A percentile compares a stretch with the other conserved stretches of the same genome.
Evolutionary conservation across 2,797 vertebrate genomes (phyloP).

Genomic region (Tapirus indicus): DNA sequence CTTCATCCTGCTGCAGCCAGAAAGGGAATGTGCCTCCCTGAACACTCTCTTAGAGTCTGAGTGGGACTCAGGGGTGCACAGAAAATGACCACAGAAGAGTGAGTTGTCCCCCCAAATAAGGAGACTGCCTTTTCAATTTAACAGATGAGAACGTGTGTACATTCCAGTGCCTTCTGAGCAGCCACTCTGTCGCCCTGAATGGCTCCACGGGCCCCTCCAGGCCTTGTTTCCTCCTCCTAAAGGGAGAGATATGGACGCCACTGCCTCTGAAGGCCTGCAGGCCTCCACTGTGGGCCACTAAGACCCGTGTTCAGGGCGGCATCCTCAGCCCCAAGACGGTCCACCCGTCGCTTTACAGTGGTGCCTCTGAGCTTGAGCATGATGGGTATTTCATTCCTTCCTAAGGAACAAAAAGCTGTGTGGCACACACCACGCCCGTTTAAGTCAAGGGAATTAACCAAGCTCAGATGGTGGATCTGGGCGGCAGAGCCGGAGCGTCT

Average conservation of each 20-base stretch:
- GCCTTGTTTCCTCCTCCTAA: not conserved
- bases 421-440: rapidly evolving
- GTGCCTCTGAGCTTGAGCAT: not conserved
- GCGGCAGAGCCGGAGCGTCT: rapidly evolving
- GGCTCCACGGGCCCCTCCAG: rapidly evolving
- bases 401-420: too few relatives aligned
- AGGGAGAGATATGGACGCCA: rapidly evolving
- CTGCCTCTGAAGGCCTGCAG: not conserved
- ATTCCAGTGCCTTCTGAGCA: rapidly evolving
- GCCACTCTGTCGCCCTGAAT: not conserved
- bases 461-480: rapidly evolving
- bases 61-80: not conserved
- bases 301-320: rapidly evolving
- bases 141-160: rapidly evolving
- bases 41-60: rapidly evolving
- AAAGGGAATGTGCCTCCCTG: rapidly evolving
- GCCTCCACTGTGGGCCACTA: rapidly evolving
- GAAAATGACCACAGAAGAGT: rapidly evolving
- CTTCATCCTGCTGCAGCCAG: not conserved
- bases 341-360: rapidly evolving
- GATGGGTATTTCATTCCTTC: not conserved
- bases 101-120: not conserved
- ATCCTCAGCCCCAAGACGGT: rapidly evolving
- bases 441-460: not conserved
- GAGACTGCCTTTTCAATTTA: rapidly evolving